Evolutionary conservation across 2,888 invertebrate species (phyloP), one percentile per base, ranked within the genome.

Genomic region (Limnephilus marmoratus): DNA sequence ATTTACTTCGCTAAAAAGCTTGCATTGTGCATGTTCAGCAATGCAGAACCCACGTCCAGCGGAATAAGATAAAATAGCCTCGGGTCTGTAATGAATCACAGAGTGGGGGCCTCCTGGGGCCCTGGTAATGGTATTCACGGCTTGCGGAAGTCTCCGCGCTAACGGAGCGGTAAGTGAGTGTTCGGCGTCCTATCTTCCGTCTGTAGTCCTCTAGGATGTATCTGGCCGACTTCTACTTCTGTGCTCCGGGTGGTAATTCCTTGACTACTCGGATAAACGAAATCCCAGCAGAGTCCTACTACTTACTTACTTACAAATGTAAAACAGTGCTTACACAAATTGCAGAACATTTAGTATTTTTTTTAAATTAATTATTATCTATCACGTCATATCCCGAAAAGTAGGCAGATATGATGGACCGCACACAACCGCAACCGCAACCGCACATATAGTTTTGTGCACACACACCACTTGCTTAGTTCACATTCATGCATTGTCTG

Each of bases 151-250:
- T 86, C 45, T 68, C 68, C 2, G 68, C 37, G 83, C 83, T 86
- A 86, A 86, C 86, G 45, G 86, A 86, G 83, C 83, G n/a, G 86
- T 45, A 86, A 86, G 86, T 45, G 86, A 86, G 86, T 45, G 86
- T 45, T 85, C 45, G 83, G 83, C 83, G 83, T 34, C 34, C 82
- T 82, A 31, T 82, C 49, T 45, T 68, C n/a, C n/a, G 24, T 68
- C 83, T 83, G 24, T 34, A 24, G 0, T 68, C n/a, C 68, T 68
- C 13, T 49, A 49, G 68, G 68, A 68, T n/a, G 68, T 68, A 68
- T 18, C 53, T 68, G 24, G 53, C 24, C 24, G 18, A 68, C 53
- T 68, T 68, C 37, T 15, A 18, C 37, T 37, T 37, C 34, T 83
- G 18, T 24, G 18, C 37, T 83, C 83, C 37, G n/a, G 24, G 37